A percentile compares a stretch with the other conserved stretches of the same genome.
phyloP scores from a whole-genome alignment of 1,140 invertebrate species.

The Drosophila quadrilineata region DNA sequence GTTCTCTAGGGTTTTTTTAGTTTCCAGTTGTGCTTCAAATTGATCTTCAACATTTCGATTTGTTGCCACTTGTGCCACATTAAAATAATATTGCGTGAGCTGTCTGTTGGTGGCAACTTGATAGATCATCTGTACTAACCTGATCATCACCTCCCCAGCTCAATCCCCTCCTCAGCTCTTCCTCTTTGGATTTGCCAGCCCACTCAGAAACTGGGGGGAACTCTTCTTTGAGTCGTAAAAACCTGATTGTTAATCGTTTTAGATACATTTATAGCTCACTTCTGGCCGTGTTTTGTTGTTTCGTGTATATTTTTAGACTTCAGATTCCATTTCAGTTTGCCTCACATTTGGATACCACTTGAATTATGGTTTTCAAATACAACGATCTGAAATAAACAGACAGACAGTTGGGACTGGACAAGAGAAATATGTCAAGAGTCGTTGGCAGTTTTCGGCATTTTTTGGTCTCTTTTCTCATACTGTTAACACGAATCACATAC shows the following conservation, averaged over 20 bases:
- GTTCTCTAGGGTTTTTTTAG: too few relatives aligned
- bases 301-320: slow-evolving; percentile 63
- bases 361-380: slow-evolving; percentile 57
- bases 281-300: slow-evolving; percentile 44
- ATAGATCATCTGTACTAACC: background rate
- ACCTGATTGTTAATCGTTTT: slow-evolving; percentile 69
- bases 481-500: slow-evolving; percentile 23
- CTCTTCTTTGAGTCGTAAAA: slow-evolving; percentile 10
- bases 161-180: background rate
- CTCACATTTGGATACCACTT: slow-evolving; percentile 47
- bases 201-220: slow-evolving; percentile 7
- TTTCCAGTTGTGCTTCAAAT: too few relatives aligned
- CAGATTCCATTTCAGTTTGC: slow-evolving; percentile 47
- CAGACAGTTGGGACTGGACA: too few relatives aligned
- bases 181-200: background rate
- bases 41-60: slow-evolving; percentile 12
- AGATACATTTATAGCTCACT: slow-evolving; percentile 47
- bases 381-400: slow-evolving; percentile 23
- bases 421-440: slow-evolving; percentile 59
- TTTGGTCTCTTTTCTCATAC: slow-evolving; percentile 18
- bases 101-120: slow-evolving; percentile 5
- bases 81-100: slow-evolving; percentile 15
- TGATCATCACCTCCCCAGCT: background rate
- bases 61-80: slow-evolving; percentile 19
- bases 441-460: slow-evolving; percentile 43